A percentile compares a stretch with the other conserved stretches of the same genome.
These are phyloP conservation scores for Scotopteryx bipunctaria DNA, from an alignment of 2,888 invertebrate genomes.

Conservation along the genomic window DNA sequence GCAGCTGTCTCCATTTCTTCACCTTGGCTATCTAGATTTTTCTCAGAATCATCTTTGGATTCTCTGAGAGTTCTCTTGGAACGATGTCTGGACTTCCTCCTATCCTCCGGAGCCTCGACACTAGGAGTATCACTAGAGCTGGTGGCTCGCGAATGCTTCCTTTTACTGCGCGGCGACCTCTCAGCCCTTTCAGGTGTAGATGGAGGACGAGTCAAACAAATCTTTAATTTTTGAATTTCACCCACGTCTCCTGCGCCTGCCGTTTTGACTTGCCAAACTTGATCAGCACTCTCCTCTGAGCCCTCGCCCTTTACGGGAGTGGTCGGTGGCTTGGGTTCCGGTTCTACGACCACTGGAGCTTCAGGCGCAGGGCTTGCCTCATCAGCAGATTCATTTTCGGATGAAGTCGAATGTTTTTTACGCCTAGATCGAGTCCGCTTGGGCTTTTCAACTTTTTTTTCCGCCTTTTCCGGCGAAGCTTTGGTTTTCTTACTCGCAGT, in stretches of 20 bases:
- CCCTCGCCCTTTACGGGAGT: constrained; percentile 61
- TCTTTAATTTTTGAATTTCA: constrained; percentile 86
- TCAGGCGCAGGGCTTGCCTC: constrained; percentile 59
- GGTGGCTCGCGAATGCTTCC: constrained; percentile 77
- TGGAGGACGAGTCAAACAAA: constrained; percentile 84
- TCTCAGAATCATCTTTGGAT: constrained; percentile 65
- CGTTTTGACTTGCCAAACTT: constrained; percentile 82
- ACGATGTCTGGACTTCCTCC: constrained; percentile 69
- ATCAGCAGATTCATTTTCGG: constrained; percentile 77
- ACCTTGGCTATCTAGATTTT: constrained; percentile 59
- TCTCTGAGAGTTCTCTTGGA: constrained; percentile 62
- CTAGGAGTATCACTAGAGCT: constrained; percentile 78
- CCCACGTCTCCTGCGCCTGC: constrained; percentile 74
- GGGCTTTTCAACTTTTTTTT: constrained; percentile 83
- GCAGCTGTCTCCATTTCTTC: constrained; percentile 54
- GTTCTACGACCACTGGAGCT: constrained; percentile 47
- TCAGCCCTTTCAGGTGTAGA: constrained; percentile 80
- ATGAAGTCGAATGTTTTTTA: constrained; percentile 82
- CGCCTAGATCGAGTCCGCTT: constrained; percentile 81
- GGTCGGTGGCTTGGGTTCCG: constrained; percentile 55
- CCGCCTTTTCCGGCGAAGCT: constrained; percentile 86
- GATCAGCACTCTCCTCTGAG: constrained; percentile 69
- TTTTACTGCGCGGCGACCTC: constrained; percentile 77
- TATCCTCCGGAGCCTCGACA: constrained; percentile 72
- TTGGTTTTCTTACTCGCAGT: constrained; percentile 85